Percentiles rank a stretch among this genome's conserved stretches.
These are phyloP conservation scores for Prolemur simus DNA, from an alignment of 2,113 vertebrate species.

Conservation along the genomic window DNA sequence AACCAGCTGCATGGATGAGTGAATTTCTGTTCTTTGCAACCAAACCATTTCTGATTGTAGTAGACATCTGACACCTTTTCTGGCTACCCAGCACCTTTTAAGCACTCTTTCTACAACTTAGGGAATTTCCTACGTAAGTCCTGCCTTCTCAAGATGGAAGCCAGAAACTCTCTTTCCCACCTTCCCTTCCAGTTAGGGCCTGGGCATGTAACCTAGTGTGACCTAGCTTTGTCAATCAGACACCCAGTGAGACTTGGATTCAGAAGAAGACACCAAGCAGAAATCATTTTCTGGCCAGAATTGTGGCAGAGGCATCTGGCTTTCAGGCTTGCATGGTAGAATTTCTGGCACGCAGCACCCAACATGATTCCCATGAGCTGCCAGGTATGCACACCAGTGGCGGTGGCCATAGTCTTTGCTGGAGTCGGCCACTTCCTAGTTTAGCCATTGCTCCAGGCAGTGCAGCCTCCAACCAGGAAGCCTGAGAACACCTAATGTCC, in stretches of 20 bases:
- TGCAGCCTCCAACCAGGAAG: neutral
- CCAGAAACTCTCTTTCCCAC: constrained; percentile 25
- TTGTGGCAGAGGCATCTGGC: neutral
- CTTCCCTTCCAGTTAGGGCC: neutral
- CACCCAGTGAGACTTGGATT: neutral
- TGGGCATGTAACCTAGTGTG: neutral
- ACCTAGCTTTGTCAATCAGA: neutral
- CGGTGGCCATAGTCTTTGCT: neutral
- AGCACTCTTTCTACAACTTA: neutral
- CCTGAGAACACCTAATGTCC: neutral
- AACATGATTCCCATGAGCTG: neutral
- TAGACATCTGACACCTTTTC: neutral
- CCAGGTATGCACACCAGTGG: neutral
- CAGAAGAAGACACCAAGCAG: neutral
- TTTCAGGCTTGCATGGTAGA: neutral
- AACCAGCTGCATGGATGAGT: neutral
- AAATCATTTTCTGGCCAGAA: constrained; percentile 25
- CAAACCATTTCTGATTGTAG: neutral
- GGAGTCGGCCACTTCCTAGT: neutral
- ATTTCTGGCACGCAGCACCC: neutral
- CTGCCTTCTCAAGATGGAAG: constrained; percentile 6
- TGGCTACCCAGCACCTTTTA: neutral
- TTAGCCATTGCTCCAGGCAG: neutral
- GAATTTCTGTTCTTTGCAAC: neutral
- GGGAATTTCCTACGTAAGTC: constrained; percentile 7